Percentiles rank a stretch among this genome's conserved stretches.
phyloP scores from a whole-genome alignment of 2,797 vertebrate species.

The Chaunax sp. region DNA sequence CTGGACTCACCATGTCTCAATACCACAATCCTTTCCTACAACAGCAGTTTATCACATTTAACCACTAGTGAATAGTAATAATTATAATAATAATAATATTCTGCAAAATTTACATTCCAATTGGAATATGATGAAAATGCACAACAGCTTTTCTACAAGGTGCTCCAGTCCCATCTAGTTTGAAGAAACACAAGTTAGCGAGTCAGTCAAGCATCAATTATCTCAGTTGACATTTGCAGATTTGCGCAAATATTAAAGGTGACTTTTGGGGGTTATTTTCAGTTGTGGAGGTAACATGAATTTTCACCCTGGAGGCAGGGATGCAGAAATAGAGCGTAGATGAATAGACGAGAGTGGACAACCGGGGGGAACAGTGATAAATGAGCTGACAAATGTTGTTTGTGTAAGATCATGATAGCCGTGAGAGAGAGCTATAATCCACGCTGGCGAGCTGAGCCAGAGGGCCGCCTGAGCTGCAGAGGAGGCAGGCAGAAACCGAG shows the following conservation, averaged over 20 bases:
- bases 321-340: constrained; percentile 80
- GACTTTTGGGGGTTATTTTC: constrained; percentile 72
- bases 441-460: constrained; percentile 67
- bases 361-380: constrained; percentile 81
- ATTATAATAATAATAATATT: too few relatives aligned
- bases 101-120: constrained; percentile 24
- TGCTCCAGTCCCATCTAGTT: constrained; percentile 18
- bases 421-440: constrained; percentile 82
- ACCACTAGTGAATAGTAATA: constrained; percentile 33
- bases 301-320: constrained; percentile 74
- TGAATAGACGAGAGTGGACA: constrained; percentile 81
- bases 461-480: constrained; percentile 44
- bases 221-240: constrained; percentile 66
- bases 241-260: constrained; percentile 70
- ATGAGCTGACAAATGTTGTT: constrained; percentile 88
- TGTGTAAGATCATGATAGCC: constrained; percentile 84
- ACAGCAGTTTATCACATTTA: constrained; percentile 4
- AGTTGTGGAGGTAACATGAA: constrained; percentile 65
- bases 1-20: not conserved
- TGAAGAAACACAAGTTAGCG: constrained; percentile 33
- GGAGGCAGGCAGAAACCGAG: constrained; percentile 47
- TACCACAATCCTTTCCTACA: not conserved
- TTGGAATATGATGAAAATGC: constrained; percentile 17
- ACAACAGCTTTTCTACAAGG: constrained; percentile 11
- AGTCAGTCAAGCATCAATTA: constrained; percentile 62